Evolutionary conservation across 1,140 invertebrate species (phyloP), one percentile per base, ranked within the genome.

Genomic region (Drosophila arizonae): DNA sequence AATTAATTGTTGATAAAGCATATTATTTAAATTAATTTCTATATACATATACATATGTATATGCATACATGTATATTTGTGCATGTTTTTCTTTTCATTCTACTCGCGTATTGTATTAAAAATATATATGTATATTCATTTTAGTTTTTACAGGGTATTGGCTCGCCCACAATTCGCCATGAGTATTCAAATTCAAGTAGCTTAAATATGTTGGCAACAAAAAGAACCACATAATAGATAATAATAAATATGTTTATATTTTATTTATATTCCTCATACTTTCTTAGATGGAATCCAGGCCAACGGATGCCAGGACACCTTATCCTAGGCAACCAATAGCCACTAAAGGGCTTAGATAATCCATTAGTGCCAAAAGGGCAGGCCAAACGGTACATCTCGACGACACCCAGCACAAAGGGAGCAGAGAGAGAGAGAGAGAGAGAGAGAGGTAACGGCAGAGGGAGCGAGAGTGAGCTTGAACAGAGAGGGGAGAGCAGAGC

Each of bases 331-430:
- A 88, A 79, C 79, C 79, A 79, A 88, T 80, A 79, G 79, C 84
- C 74, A 79, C 84, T 88, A 88, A 88, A 88, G 80, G 84, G 82
- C 84, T 87, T 87, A 87, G 84, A 87, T 87, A 88, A 88, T 88
- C 84, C 84, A 88, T 88, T 88, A 88, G 84, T 88, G 79, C 65
- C 56, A 76, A 73, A 77, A 66, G 50, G 75, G 71, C 69, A 73
- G 72, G 46, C 64, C 61, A 76, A 78, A 73, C 81, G 78, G 75
- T 78, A 76, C 67, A 73, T 69, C 2, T 10, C 11, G 3, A 76
- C 61, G 73, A 70, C 1, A 8, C 11, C 0, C 6, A 3, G 15
- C 11, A 50, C 45, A 64, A 48, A 61, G 41, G 78, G 50, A 62
- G 70, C 64, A 57, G 52, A 61, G 45, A 48, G 46, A 41, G 33